Evolutionary conservation across 2,797 vertebrate species (phyloP), one percentile per base, ranked within the genome.

Genomic region (Aselliscus stoliczkanus): DNA sequence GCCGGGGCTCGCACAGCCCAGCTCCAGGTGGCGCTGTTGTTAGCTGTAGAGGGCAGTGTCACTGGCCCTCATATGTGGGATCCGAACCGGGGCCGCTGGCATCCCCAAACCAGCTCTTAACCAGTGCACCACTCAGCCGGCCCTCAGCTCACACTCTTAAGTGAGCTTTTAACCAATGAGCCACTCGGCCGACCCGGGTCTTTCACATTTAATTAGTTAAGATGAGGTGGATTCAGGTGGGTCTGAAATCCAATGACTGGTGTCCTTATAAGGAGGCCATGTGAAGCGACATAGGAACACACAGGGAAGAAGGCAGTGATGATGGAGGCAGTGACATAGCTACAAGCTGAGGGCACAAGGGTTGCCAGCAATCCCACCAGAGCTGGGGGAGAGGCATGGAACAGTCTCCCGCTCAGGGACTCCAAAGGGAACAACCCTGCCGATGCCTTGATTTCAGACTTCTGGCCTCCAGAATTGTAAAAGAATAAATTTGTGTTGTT

Each of bases 341-440:
- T 9, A 7, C 27, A 47, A 29, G 75, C 75, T 0, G 0, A n/a
- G 50, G 67, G n/a, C 6, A 10, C 17, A 23, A 21, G 2, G 8
- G 27, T 25, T 44, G 23, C 90, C n/a, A n/a, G 86, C 27, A 20
- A 14, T 31, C n/a, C 31, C 21, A 20, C 27, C 9, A 25, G 17
- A 56, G 73, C 23, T 34, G 29, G 79, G 34, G 52, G 56, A 23
- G 56, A 52, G 62, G 37, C 37, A 1, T 0, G 20, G 44, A 39
- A 9, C 21, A 29, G 34, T 27, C 25, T 31, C 18, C 27, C 13
- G n/a, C n/a, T 2, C 17, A 8, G 23, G 64, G 88, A 17, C 76
- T 47, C 47, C 56, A 15, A 17, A n/a, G 25, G 88, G 31, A 25
- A 18, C 2, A 25, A 37, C 25, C 37, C 5, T 21, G 37, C 29